phyloP scores from a whole-genome alignment of 64 coral and sea anemone species.

The Actinia tenebrosa region DNA sequence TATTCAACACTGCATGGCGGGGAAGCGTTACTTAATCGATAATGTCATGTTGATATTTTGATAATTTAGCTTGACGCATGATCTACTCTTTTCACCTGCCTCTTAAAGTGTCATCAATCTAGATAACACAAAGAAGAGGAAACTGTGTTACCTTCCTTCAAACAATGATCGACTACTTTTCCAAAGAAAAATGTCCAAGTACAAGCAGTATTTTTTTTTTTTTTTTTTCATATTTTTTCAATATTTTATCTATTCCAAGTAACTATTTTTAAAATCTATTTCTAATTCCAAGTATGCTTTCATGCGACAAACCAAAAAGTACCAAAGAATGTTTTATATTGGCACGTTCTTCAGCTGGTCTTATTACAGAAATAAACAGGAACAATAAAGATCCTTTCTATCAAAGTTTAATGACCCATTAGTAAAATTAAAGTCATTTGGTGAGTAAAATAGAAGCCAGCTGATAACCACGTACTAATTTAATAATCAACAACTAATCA shows the following conservation, averaged over 20 bases:
- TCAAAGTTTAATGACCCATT: not conserved
- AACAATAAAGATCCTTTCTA: not conserved
- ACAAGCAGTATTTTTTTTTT: too few relatives aligned
- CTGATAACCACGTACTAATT: constrained; percentile 1
- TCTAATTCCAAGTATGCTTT: not conserved
- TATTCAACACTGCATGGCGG: too few relatives aligned
- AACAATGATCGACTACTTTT: not conserved
- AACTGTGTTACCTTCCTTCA: not conserved
- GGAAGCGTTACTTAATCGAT: too few relatives aligned
- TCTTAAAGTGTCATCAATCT: not conserved
- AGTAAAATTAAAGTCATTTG: not conserved
- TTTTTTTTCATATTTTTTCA: too few relatives aligned
- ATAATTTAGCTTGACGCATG: not conserved
- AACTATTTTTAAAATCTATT: not conserved
- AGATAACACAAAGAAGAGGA: not conserved
- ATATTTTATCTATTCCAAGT: too few relatives aligned
- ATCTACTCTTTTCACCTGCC: not conserved
- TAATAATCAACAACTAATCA: not conserved
- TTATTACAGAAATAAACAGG: not conserved
- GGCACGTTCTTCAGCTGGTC: not conserved
- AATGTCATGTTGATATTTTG: not conserved
- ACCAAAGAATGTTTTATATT: not conserved
- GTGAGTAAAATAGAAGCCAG: not conserved
- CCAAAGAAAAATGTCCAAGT: too few relatives aligned
- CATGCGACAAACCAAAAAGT: not conserved